These are phyloP conservation scores for Leptinotarsa lineolata DNA, from an alignment of 1,140 invertebrate species.

Conservation along the genomic window DNA sequence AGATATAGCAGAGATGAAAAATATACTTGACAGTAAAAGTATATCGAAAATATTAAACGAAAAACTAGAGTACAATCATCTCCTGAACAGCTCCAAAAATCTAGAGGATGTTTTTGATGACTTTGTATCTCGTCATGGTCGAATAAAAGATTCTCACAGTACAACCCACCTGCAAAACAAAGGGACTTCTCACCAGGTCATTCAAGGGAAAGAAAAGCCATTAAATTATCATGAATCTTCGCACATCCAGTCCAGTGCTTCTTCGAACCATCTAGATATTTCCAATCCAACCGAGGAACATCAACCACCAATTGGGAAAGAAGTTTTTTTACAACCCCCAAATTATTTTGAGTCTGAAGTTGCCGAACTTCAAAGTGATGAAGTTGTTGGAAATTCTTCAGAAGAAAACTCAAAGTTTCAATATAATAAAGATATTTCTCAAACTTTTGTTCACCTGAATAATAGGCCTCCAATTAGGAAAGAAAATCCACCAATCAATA, in stretches of 20 bases:
- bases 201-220: neutral
- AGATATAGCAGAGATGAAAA: neutral
- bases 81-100: neutral
- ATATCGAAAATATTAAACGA: neutral
- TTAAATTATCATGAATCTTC: neutral
- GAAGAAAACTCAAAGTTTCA: neutral
- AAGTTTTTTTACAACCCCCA: neutral
- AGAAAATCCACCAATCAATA: neutral
- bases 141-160: neutral
- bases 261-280: neutral
- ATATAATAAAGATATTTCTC: too few species aligned
- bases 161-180: neutral
- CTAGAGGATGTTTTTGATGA: neutral
- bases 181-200: neutral
- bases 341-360: neutral
- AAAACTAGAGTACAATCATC: neutral
- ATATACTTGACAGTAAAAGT: neutral
- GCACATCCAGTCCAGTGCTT: neutral
- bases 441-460: neutral
- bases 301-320: neutral
- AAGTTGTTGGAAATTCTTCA: neutral
- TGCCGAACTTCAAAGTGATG: neutral
- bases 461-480: neutral
- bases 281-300: neutral
- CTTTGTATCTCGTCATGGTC: neutral